Conservation (phyloP, 2,113 vertebrate genomes). For the Alethe castanea region DNA sequence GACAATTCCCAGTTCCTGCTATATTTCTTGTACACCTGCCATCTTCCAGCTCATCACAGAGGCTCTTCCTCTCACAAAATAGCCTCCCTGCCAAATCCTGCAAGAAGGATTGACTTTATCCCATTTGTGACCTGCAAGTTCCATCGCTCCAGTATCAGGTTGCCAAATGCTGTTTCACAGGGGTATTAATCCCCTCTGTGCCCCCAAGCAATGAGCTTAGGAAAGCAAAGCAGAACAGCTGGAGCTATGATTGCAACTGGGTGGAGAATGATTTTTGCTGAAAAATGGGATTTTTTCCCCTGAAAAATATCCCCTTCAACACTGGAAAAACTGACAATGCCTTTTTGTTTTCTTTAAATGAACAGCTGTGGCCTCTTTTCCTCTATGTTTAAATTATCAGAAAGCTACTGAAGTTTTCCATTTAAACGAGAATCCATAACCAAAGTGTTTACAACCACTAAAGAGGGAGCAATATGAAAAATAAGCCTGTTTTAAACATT, state of each 20-base stretch:
- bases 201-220: background rate
- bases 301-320: constrained; percentile 22
- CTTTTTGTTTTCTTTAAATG: constrained; percentile 37
- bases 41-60: constrained; percentile 62
- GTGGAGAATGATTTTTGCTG: constrained; percentile 38
- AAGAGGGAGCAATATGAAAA: background rate
- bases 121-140: background rate
- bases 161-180: constrained; percentile 21
- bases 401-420: constrained; percentile 38
- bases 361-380: constrained; percentile 21
- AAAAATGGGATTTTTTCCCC: constrained; percentile 39
- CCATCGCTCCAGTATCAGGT: background rate
- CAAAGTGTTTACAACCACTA: background rate
- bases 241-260: constrained; percentile 18
- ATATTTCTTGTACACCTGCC: constrained; percentile 58
- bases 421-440: background rate
- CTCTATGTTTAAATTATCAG: background rate
- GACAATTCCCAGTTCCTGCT: constrained; percentile 25
- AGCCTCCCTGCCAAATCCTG: constrained; percentile 34
- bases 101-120: constrained; percentile 3
- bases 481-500: background rate
- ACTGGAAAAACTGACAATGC: constrained; percentile 51
- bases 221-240: constrained; percentile 31
- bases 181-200: background rate
- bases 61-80: constrained; percentile 44